Evolutionary conservation across 2,888 invertebrate species (phyloP), one percentile per base, ranked within the genome.

Genomic region (Argyresthia albistria): DNA sequence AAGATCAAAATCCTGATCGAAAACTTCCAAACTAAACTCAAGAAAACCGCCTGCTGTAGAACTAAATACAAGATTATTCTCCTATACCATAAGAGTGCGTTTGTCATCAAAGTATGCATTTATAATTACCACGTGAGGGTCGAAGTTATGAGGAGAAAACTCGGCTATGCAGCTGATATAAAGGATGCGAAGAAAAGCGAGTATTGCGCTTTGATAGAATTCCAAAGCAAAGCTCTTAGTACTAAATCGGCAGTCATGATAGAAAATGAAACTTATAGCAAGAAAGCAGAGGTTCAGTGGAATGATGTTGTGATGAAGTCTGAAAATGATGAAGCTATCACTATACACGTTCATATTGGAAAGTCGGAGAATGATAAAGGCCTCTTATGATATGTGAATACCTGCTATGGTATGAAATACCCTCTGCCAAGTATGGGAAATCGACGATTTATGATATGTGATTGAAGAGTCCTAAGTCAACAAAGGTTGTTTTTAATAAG

Each of bases 1-100:
- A 87, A 84, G 64, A 86, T 87, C 57, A 87, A 86, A 56, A 86
- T 88, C 58, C 67, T 86, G 48, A 84, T 88, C 59, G 87, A 86
- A 61, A 86, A 86, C 66, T 87, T 88, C 68, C 83, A 86, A 60
- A 80, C 80, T 0, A 88, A 87, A 55, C 69, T 88, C 35, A 86
- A 82, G 62, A 83, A 83, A 57, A 86, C 87, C 1, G 86, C 86
- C 1, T 87, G 81, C 64, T 84, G 84, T 59, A 67, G 82, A 64
- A 84, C 87, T 0, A 88, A 88, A 58, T 88, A 88, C 67, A 87
- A 87, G 61, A 84, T 88, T 35, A 71, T 86, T 8, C 58, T 88
- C 2, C 69, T 88, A 0, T 76, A 84, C 55, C 79, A 86, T 56
- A 86, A 86, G 63, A 83, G 84, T 61, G 87, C 86, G 11, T 88